Base-by-base conservation (phyloP, 1,140 invertebrate species). In the Tribolium madens region DNA sequence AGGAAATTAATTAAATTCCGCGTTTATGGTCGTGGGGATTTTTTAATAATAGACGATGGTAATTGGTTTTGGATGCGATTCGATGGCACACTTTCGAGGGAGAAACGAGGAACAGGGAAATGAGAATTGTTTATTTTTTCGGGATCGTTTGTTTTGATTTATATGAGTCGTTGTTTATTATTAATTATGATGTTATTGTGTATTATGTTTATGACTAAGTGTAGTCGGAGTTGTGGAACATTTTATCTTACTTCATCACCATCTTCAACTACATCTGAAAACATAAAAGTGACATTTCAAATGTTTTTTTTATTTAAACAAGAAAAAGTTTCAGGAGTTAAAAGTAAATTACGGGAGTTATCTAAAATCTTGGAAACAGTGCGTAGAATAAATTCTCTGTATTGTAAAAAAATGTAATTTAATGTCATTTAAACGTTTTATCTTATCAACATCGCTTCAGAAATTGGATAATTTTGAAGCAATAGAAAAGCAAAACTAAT, bases 1-100 rank as follows among this genome's bases (percentile, higher is more conserved):
- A 64, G 57, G 57, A 26, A 64, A 64, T 64, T 33, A 64, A 64
- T 64, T 64, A 64, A 64, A 64, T 64, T 64, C 57, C 57, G 12
- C 21, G 26, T 64, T 64, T 64, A 64, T 64, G 21, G 17, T 18
- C 52, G 18, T 57, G 52, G 15, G 13, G 10, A 57, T 57, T 57
- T 57, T 57, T 57, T 18, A 57, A 57, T 57, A 9, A 26, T 57
- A 18, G 13, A 18, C 5, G 6, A 21, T 57, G 2, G 52, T 57
- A 57, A 57, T 57, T 57, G 52, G 52, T 18, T 57, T 57, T 72
- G 50, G 50, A 50, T 42, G 14, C 13, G 21, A 13, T 50, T 72
- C 46, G 21, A 50, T 72, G 70, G 14, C 70, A 17, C 68, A 42
- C 47, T 48, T 42, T 48, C 68, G n/a, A 71, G 36, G 36, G 36